These are phyloP conservation scores for Polyploca ridens DNA, from an alignment of 2,888 invertebrate genomes.

Conservation along the genomic window DNA sequence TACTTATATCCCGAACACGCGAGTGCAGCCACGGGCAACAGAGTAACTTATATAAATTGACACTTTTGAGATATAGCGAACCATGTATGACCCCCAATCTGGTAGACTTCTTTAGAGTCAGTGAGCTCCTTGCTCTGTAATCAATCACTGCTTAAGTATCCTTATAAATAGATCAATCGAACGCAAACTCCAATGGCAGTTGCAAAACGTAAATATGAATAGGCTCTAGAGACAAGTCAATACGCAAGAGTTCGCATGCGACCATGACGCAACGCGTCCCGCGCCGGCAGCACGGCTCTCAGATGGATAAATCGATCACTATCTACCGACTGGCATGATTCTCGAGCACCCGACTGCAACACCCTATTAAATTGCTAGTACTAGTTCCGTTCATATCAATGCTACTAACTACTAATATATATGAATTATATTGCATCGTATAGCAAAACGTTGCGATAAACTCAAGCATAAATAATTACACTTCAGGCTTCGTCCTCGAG, in stretches of 20 bases:
- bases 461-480: background rate
- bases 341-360: conserved; percentile 21
- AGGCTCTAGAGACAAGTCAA: conserved; percentile 31
- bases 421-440: background rate
- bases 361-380: background rate
- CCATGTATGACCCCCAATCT: no score
- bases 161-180: background rate
- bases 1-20: no score
- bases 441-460: background rate
- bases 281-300: conserved; percentile 26
- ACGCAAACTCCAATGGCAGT: background rate
- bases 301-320: conserved; percentile 55
- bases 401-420: background rate
- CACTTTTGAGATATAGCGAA: no score
- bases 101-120: background rate
- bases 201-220: conserved; percentile 26
- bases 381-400: conserved; percentile 5
- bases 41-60: no score
- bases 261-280: conserved; percentile 41
- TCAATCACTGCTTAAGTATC: background rate
- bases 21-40: no score
- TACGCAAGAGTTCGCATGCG: conserved; percentile 30
- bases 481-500: no score
- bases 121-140: background rate
- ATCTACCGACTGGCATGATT: conserved; percentile 37